Evolutionary conservation across 2,113 vertebrate species (phyloP).

Genomic region (Toxotes jaculatrix): DNA sequence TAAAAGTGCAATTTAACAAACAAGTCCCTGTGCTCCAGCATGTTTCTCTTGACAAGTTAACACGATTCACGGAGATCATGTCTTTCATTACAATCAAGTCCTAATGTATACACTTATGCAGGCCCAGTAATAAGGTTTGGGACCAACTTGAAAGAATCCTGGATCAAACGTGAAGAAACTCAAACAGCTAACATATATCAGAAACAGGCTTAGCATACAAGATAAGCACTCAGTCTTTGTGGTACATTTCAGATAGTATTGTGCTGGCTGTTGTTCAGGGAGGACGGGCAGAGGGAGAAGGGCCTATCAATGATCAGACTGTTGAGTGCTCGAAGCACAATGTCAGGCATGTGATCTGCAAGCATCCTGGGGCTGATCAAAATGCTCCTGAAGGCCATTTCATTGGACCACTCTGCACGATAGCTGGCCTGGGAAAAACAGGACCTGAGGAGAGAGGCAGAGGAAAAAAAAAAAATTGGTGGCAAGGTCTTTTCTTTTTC

Average conservation of each 20-base stretch:
- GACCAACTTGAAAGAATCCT: neutral
- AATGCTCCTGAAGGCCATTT: constrained; percentile 89
- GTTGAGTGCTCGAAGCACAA: constrained; percentile 87
- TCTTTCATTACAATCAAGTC: constrained; percentile 21
- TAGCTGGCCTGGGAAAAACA: constrained; percentile 90
- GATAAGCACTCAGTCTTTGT: neutral
- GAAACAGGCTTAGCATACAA: neutral
- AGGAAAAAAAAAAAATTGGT: neutral
- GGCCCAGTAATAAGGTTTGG: neutral
- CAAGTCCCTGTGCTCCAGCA: constrained; percentile 4
- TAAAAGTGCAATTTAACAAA: constrained; percentile 61
- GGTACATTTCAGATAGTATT: constrained; percentile 72
- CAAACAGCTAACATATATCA: neutral
- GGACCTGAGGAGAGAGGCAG: constrained; percentile 76
- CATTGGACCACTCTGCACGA: constrained; percentile 87
- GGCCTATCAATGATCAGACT: constrained; percentile 83
- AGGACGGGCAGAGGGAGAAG: constrained; percentile 85
- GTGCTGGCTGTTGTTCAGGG: constrained; percentile 75
- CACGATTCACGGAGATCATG: neutral
- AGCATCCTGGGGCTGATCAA: constrained; percentile 97
- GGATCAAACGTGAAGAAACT: neutral
- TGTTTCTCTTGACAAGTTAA: constrained; percentile 24
- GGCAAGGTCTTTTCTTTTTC: neutral
- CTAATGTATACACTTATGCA: neutral
- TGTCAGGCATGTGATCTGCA: constrained; percentile 94